Conservation (phyloP, 2,113 vertebrate species). For the Copsychus sechellarum region DNA sequence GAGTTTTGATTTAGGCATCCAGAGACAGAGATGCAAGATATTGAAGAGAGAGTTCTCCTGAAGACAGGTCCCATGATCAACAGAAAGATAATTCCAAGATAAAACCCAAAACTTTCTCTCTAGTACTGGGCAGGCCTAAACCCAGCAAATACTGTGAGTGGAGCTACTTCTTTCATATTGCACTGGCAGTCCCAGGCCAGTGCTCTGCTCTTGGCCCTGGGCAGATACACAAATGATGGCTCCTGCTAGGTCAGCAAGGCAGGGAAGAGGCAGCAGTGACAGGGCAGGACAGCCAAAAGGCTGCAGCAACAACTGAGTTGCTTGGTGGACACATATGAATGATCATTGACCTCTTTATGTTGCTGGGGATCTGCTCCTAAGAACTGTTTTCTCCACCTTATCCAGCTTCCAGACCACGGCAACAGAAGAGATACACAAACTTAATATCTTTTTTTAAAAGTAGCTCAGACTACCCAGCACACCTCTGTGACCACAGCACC, state of each 20-base stretch:
- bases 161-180: neutral
- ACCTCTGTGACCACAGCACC: neutral
- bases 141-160: neutral
- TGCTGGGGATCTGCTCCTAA: neutral
- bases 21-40: neutral
- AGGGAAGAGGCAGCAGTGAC: neutral
- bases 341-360: accelerated
- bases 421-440: neutral
- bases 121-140: neutral
- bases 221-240: neutral
- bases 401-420: neutral
- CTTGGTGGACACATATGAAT: neutral
- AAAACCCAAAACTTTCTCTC: neutral
- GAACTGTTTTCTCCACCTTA: neutral
- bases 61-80: neutral
- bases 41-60: neutral
- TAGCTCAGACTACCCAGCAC: neutral
- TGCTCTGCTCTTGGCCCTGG: neutral
- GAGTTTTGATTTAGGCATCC: neutral
- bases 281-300: neutral
- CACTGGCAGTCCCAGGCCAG: neutral
- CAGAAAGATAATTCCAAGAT: neutral
- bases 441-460: neutral
- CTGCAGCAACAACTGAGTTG: neutral
- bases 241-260: neutral